Evolutionary conservation across 2,888 invertebrate species (phyloP), one percentile per base, ranked within the genome.

Genomic region (Caenorhabditis doughertyi): DNA sequence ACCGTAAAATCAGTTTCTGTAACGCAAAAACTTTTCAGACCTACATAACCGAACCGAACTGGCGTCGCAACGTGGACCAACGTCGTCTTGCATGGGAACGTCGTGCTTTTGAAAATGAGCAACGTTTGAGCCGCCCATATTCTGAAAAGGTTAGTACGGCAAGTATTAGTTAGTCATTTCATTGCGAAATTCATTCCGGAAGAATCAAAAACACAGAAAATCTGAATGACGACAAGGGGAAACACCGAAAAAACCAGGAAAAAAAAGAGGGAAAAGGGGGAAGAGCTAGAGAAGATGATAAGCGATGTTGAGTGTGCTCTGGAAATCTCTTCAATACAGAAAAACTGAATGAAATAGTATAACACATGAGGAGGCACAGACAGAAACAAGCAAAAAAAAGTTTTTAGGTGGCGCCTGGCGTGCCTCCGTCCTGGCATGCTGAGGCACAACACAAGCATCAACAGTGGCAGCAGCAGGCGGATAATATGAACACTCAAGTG

Each of bases 21-120:
- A 42, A 13, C 9, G 55, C 23, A 21, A 27, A 42, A 42, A 42
- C 13, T 51, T 74, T 88, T 74, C 85, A 90, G 89, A 84, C 89
- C n/a, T 88, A 87, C 79, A 81, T 81, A 44, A 83, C 83, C 23
- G 90, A 90, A 55, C 90, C 90, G 11, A 89, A 91, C 60, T 91
- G 91, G 91, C 84, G 89, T 29, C 82, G 89, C 1, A 88, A 85
- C 47, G 90, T 90, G 4, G 82, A 88, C 58, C 84, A 89, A 44
- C 84, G 91, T 32, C 86, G 87, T 39, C 80, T 86, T 47, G 89
- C 88, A 11, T 91, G 91, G 91, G 89, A 89, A 58, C 80, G 83
- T 35, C 83, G 86, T 32, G 89, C 89, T n/a, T 85, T 83, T 39
- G 86, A 88, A 55, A 88, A 84, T 0, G 90, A 90, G 49, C 84